Evolutionary conservation across 92 coral and sea anemone species (phyloP), one percentile per base, ranked within the genome.

Genomic region (Muricea muricata): DNA sequence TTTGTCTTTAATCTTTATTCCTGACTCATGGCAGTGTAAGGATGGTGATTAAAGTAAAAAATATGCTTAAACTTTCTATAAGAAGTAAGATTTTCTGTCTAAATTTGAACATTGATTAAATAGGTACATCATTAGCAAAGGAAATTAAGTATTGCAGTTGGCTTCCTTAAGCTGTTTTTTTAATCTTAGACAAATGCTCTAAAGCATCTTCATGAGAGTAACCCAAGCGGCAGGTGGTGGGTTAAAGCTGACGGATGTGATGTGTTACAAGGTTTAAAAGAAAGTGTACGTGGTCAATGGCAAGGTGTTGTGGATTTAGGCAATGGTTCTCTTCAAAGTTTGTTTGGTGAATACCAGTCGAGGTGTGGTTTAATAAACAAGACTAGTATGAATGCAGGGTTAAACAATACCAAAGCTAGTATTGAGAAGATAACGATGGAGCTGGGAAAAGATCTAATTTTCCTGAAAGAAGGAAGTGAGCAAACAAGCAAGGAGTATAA

Each of bases 251-350:
- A 87, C 82, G 91, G 87, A 9, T 74, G 84, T 47, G 84, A 87
- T 82, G 21, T 82, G 6, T 70, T 56, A 7, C 24, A 41, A 28
- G 91, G 91, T 6, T 68, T 87, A 47, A 31, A 83, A 15, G 84
- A 87, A 67, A 61, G 84, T 24, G 75, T 75, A 63, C 65, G 45
- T 24, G 83, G 87, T 9, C 71, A 48, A 28, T 87, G 87, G 90
- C 37, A 25, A 20, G 90, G 87, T 82, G 91, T 82, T 75, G 87
- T 23, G 66, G 87, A 87, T 75, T 74, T 87, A 3, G 91, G 87
- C 4, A 66, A 75, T 70, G 73, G 75, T 17, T 73, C 54, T 41
- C 11, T 87, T 57, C 79, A 75, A 56, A 18, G 25, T 2, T 28
- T 82, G 47, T 63, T 73, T 34, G 39, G 29, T 15, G 84, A 87